A percentile compares a stretch with the other conserved stretches of the same genome.
Conservation (phyloP, 2,888 invertebrate genomes). For the Campopleginae sp. region DNA sequence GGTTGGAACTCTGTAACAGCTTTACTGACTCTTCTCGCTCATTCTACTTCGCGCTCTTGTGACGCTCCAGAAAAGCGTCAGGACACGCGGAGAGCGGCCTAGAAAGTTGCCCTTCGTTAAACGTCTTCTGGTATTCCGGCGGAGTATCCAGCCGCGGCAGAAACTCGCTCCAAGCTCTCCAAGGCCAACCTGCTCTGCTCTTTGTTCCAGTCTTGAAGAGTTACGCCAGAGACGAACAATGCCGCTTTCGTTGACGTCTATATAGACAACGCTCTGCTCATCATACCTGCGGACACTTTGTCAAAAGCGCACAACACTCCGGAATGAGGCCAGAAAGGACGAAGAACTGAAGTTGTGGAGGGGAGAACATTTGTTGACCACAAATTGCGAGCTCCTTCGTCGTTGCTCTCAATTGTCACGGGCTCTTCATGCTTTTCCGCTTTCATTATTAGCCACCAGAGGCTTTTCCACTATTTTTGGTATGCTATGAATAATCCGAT, state of each 20-base stretch:
- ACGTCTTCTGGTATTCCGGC: conserved; percentile 23
- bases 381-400: conserved; percentile 49
- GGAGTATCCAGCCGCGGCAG: conserved; percentile 3
- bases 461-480: neutral
- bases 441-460: neutral
- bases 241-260: conserved; percentile 56
- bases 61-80: neutral
- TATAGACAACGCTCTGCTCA: conserved; percentile 3
- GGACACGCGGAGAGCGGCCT: neutral
- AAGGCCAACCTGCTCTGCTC: neutral
- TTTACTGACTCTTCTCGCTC: conserved; percentile 5
- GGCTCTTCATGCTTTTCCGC: neutral
- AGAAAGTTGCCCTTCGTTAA: conserved; percentile 19
- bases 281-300: conserved; percentile 16
- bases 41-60: conserved; percentile 3
- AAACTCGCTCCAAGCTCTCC: conserved; percentile 27
- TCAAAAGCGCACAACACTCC: conserved; percentile 20
- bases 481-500: neutral
- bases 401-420: conserved; percentile 59
- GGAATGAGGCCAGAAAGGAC: conserved; percentile 45
- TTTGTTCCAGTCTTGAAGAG: conserved; percentile 54
- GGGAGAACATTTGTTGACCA: conserved; percentile 17
- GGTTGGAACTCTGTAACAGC: conserved; percentile 29
- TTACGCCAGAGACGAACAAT: conserved; percentile 35
- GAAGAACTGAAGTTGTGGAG: neutral